Evolutionary conservation across 2,888 invertebrate species (phyloP), one percentile per base, ranked within the genome.

Genomic region (Epinotia ramella): DNA sequence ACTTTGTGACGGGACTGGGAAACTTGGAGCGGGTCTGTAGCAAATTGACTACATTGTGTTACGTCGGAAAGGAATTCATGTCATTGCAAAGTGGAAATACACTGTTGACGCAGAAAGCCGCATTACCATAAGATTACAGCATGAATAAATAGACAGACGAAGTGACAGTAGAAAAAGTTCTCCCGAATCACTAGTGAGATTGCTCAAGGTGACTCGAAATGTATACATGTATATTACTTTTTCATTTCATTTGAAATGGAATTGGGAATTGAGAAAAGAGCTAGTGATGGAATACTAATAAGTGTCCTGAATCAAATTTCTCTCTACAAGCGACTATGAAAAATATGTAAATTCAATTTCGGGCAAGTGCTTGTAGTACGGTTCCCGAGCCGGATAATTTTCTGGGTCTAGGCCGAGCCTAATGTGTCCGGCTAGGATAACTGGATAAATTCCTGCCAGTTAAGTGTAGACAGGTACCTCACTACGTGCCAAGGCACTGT

Each of bases 11-110:
- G 84, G 84, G 86, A 83, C 84, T 81, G 84, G 83, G 80, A 87
- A 91, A 90, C 85, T 89, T 86, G 76, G 79, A 84, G 77, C 78
- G 84, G 81, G 83, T 85, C 83, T 86, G 87, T 83, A 83, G 86
- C 84, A 91, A 90, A 91, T 91, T 91, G 88, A 87, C 85, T 90
- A 88, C 88, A 90, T 90, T 90, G 89, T 91, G 88, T 88, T 87
- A 87, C 87, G 78, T 62, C 73, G 77, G 79, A 79, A 78, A 68
- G 75, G 78, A 80, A 80, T 80, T 80, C 78, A 73, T 80, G 80
- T 77, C 79, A 79, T 73, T 77, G 79, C 78, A 79, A 77, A 79
- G 78, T 72, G 73, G 56, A 76, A 74, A 76, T 73, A 70, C 71
- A 60, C 75, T 57, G 76, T 67, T 76, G 72, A 57, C 76, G 76